Percentiles rank a stretch among this genome's conserved stretches.
These are phyloP conservation scores for Hydrolagus affinis DNA, from an alignment of 2,113 vertebrate species.

Conservation along the genomic window DNA sequence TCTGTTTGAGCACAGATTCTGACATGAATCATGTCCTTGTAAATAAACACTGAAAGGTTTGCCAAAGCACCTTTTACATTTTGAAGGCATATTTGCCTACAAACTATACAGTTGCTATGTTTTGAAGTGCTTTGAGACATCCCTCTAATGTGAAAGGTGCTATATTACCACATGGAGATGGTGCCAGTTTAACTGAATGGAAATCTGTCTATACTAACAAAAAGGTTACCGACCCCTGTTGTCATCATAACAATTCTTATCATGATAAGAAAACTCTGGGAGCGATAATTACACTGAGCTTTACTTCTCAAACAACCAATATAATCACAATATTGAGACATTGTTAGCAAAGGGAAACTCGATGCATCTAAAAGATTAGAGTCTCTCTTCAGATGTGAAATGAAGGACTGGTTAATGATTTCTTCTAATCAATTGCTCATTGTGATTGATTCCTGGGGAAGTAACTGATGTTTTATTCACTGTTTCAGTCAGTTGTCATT, in stretches of 20 bases:
- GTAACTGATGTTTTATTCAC: slow-evolving; percentile 32
- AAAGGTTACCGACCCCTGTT: not conserved
- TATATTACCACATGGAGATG: too few relatives aligned
- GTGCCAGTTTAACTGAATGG: too few relatives aligned
- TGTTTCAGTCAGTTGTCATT: slow-evolving; percentile 9
- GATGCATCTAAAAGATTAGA: slow-evolving; percentile 14
- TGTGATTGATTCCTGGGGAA: slow-evolving; percentile 17
- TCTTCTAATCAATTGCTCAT: slow-evolving; percentile 25
- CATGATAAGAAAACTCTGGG: not conserved
- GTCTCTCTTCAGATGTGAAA: slow-evolving; percentile 13
- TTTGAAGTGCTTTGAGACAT: too few relatives aligned
- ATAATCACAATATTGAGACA: slow-evolving; percentile 26
- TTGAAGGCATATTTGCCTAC: too few relatives aligned
- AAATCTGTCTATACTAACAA: too few relatives aligned
- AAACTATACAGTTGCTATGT: too few relatives aligned
- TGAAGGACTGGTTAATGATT: slow-evolving; percentile 25
- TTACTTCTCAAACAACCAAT: slow-evolving; percentile 6
- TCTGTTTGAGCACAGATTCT: too few relatives aligned
- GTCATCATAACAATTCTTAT: not conserved
- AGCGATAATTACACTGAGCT: not conserved
- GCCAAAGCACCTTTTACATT: too few relatives aligned
- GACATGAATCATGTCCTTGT: too few relatives aligned
- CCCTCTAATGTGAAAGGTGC: too few relatives aligned
- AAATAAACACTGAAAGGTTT: too few relatives aligned
- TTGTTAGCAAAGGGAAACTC: not conserved